Conservation (phyloP, 1,140 invertebrate genomes). For the Bombus confusus region DNA sequence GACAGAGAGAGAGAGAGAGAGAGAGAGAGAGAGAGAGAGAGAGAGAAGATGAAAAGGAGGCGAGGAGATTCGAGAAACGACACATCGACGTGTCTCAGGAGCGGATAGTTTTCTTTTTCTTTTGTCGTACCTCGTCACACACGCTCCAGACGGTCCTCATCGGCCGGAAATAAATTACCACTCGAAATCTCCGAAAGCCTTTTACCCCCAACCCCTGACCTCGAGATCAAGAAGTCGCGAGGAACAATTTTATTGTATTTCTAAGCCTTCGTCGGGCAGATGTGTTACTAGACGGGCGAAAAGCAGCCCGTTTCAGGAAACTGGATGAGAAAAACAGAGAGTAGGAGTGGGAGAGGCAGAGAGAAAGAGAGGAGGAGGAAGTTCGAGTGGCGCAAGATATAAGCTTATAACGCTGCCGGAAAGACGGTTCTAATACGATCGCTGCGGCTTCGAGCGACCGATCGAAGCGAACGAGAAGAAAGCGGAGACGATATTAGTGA, state of each 20-base stretch:
- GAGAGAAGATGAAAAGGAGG: neutral
- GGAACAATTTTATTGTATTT: constrained; percentile 72
- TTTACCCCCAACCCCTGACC: constrained; percentile 32
- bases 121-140: constrained; percentile 63
- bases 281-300: constrained; percentile 38
- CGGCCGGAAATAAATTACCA: constrained; percentile 71
- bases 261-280: constrained; percentile 45
- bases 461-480: constrained; percentile 6
- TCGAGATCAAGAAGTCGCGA: constrained; percentile 61
- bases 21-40: too few species aligned
- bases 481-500: neutral
- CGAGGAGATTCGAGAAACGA: constrained; percentile 44
- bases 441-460: constrained; percentile 21
- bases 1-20: too few species aligned
- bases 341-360: neutral
- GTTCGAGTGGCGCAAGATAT: constrained; percentile 51
- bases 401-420: constrained; percentile 63
- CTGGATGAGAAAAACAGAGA: neutral
- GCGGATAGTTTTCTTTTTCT: constrained; percentile 69
- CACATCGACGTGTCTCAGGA: constrained; percentile 60
- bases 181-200: constrained; percentile 71
- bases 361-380: neutral
- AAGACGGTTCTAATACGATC: constrained; percentile 58
- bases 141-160: constrained; percentile 58
- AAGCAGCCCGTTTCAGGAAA: too few species aligned